These are phyloP conservation scores for Hartigia nigra DNA, from an alignment of 2,888 invertebrate species.

Conservation along the genomic window DNA sequence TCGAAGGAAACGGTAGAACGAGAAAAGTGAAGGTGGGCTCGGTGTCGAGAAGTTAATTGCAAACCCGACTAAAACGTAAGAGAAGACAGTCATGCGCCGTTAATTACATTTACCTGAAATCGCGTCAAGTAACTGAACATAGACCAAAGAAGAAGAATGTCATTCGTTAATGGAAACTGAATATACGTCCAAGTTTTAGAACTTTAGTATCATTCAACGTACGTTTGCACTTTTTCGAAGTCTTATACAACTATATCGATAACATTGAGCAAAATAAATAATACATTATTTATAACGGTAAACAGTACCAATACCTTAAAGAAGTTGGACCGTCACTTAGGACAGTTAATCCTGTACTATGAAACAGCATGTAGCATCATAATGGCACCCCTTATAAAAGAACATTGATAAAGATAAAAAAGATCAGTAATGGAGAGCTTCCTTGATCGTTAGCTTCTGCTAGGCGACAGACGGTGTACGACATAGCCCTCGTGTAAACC, in stretches of 20 bases:
- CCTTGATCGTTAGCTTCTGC: conserved; percentile 2
- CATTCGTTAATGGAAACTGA: conserved; percentile 10
- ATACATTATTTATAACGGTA: too few species aligned
- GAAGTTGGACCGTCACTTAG: too few species aligned
- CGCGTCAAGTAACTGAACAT: conserved; percentile 20
- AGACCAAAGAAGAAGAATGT: conserved; percentile 11
- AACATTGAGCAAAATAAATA: neutral
- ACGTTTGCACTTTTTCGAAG: neutral
- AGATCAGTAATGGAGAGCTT: neutral
- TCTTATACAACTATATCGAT: neutral
- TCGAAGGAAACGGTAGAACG: conserved; percentile 16
- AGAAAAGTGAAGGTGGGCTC: conserved; percentile 24
- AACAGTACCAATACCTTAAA: too few species aligned
- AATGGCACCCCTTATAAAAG: too few species aligned
- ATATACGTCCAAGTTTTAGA: neutral
- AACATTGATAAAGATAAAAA: too few species aligned
- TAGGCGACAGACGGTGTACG: conserved; percentile 3
- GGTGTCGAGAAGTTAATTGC: conserved; percentile 15
- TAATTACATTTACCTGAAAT: conserved; percentile 26
- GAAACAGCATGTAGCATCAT: neutral
- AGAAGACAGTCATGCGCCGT: conserved; percentile 13
- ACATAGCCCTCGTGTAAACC: neutral
- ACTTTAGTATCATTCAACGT: neutral
- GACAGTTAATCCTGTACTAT: neutral
- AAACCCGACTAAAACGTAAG: conserved; percentile 10